phyloP scores from a whole-genome alignment of 2,888 invertebrate genomes.

The Lacanobia oleracea region DNA sequence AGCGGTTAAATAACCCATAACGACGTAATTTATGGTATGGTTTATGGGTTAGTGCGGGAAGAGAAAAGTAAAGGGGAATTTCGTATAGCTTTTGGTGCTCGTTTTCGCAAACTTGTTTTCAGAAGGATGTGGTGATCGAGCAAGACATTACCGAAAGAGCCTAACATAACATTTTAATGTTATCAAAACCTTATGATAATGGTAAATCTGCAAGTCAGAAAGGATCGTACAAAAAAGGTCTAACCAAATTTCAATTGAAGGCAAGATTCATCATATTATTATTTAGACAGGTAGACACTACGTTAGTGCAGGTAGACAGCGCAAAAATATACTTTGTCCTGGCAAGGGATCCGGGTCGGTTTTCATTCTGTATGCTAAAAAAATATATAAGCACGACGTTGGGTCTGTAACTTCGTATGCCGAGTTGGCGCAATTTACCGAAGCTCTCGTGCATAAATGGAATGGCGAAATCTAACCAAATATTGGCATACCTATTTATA shows the following conservation, averaged over 20 bases:
- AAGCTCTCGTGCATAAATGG: not conserved
- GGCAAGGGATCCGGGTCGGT: conserved; percentile 5
- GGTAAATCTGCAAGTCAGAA: conserved; percentile 27
- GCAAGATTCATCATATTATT: conserved; percentile 12
- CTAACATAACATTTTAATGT: not conserved
- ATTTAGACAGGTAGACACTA: not conserved
- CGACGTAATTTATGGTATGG: conserved; percentile 36
- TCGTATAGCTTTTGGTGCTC: not conserved
- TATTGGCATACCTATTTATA: not conserved
- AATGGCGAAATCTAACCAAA: not conserved
- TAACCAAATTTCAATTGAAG: conserved; percentile 10
- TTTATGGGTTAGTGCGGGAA: conserved; percentile 1
- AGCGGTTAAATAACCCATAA: conserved; percentile 25
- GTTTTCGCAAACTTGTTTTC: not conserved
- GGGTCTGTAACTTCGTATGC: not conserved
- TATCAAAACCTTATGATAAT: conserved; percentile 10
- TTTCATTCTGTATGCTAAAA: conserved; percentile 12
- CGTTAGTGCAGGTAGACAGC: conserved; percentile 20
- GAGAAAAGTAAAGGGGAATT: conserved; percentile 6
- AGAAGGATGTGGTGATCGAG: not conserved
- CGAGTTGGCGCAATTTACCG: not conserved
- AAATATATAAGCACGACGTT: not conserved
- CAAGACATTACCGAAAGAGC: not conserved
- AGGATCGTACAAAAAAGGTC: conserved; percentile 4
- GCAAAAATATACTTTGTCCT: conserved; percentile 4